These are phyloP conservation scores for Gastracanthus pulcherrimus DNA, from an alignment of 2,888 invertebrate genomes.

Conservation along the genomic window DNA sequence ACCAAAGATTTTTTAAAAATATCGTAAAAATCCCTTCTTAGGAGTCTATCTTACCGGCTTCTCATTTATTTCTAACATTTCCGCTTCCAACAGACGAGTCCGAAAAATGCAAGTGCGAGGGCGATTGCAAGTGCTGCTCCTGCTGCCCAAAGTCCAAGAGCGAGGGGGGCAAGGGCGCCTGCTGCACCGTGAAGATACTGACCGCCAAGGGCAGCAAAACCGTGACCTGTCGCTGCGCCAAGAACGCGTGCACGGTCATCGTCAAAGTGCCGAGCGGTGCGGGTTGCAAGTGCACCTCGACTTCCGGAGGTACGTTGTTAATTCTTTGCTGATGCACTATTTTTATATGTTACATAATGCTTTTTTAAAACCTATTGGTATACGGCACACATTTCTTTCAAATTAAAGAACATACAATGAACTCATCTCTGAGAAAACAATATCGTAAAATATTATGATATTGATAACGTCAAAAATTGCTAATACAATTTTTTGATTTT, in stretches of 20 bases:
- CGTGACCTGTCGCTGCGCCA: not conserved
- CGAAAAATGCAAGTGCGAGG: constrained; percentile 15
- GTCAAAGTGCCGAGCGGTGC: not conserved
- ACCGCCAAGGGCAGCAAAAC: not conserved
- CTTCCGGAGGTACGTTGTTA: not conserved
- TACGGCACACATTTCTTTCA: not conserved
- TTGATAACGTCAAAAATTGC: no score
- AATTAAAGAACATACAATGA: no score
- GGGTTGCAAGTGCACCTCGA: no score
- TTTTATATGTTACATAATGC: no score
- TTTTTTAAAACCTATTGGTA: not conserved
- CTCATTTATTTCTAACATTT: not conserved
- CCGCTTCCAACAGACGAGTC: not conserved
- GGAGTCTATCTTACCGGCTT: not conserved
- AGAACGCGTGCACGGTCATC: no score
- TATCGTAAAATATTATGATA: no score
- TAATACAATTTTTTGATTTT: no score
- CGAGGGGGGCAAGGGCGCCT: not conserved
- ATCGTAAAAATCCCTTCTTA: no score
- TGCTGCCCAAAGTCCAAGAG: constrained; percentile 1
- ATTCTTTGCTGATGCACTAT: no score
- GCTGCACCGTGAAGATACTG: not conserved
- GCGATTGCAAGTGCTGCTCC: constrained; percentile 36
- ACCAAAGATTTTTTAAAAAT: no score
- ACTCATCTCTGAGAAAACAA: no score